Evolutionary conservation across 1,140 invertebrate genomes (phyloP).

Genomic region (Formica exsecta): DNA sequence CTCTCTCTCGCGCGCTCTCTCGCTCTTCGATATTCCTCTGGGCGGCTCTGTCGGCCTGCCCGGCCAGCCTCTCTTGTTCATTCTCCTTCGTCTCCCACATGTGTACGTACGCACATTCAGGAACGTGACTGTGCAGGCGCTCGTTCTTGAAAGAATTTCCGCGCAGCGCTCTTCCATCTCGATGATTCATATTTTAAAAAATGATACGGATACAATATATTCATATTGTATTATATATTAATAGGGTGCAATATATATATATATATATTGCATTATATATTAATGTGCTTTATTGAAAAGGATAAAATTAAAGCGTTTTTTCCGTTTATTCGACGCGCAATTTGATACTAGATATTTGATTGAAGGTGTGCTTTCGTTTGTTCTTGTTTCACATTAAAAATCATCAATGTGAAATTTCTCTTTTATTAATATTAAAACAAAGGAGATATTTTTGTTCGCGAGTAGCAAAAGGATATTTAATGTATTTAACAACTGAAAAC

Average conservation of each 20-base stretch:
- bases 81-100: conserved; percentile 42
- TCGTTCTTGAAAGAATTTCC: neutral
- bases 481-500: neutral
- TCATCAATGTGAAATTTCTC: neutral
- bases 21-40: neutral
- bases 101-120: neutral
- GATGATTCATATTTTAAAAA: neutral
- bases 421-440: neutral
- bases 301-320: no score
- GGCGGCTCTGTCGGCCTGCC: conserved; percentile 22
- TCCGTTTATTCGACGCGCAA: no score
- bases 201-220: neutral
- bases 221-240: neutral
- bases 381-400: neutral
- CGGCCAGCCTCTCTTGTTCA: conserved; percentile 26
- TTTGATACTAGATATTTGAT: neutral
- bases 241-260: no score
- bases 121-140: conserved; percentile 25
- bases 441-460: neutral
- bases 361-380: neutral
- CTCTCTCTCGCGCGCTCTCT: neutral
- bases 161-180: neutral
- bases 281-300: neutral
- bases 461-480: neutral
- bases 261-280: neutral